Percentiles rank a stretch among this genome's conserved stretches.
These are phyloP conservation scores for Cygnus atratus DNA, from an alignment of 2,113 vertebrate genomes.

Conservation along the genomic window DNA sequence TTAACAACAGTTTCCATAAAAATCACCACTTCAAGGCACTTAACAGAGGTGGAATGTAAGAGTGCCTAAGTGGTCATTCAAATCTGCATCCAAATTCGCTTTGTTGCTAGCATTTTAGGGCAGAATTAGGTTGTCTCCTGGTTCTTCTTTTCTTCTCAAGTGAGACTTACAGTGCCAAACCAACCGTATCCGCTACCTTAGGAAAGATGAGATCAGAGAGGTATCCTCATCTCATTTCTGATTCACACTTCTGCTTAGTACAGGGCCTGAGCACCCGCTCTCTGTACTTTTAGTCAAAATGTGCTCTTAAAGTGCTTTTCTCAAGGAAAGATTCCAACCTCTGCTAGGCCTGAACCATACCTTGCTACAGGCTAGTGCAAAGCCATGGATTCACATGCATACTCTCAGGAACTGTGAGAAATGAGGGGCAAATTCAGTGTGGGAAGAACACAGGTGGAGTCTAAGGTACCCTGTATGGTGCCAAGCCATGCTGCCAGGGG, in stretches of 20 bases:
- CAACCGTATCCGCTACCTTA: neutral
- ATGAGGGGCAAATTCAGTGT: neutral
- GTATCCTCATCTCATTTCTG: neutral
- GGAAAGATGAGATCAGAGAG: neutral
- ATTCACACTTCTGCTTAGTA: neutral
- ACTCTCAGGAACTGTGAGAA: neutral
- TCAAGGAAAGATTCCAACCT: neutral
- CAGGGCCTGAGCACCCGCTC: neutral
- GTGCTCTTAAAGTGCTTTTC: neutral
- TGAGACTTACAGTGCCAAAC: neutral
- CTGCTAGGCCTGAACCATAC: neutral
- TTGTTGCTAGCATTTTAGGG: neutral
- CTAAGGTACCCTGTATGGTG: neutral
- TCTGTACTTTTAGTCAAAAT: neutral
- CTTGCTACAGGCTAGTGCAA: neutral
- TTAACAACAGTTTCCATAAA: neutral
- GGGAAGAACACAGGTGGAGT: neutral
- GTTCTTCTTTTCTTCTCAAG: neutral
- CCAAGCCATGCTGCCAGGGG: fast-evolving
- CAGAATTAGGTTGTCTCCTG: neutral
- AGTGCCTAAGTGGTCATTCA: neutral
- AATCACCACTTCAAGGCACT: neutral
- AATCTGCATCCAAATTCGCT: neutral
- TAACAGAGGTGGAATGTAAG: neutral
- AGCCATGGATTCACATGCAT: neutral